Conservation (phyloP, 2,113 vertebrate genomes). For the Nothocercus julius region DNA sequence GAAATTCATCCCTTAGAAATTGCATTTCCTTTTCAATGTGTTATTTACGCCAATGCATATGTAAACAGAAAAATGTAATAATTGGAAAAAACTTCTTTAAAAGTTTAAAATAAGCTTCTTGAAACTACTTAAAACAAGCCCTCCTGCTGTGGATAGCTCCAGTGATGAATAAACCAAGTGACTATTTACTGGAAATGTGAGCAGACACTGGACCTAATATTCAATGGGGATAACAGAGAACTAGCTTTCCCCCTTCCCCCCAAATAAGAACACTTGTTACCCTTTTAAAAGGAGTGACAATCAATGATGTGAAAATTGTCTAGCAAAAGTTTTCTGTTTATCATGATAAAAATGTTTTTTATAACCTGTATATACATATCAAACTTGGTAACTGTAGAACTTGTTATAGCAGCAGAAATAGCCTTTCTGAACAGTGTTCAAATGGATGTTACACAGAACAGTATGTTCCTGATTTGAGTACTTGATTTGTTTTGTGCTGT, state of each 20-base stretch:
- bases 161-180: neutral
- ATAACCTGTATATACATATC: neutral
- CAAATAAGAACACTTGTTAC: too few relatives aligned
- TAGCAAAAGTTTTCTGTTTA: neutral
- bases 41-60: neutral
- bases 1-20: neutral
- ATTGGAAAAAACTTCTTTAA: neutral
- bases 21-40: neutral
- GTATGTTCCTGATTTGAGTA: neutral
- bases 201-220: neutral
- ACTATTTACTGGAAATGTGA: neutral
- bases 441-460: too few relatives aligned
- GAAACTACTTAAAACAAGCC: neutral
- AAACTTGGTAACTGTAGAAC: neutral
- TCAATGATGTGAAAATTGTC: neutral
- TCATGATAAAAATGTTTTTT: neutral
- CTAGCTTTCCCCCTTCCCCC: too few relatives aligned
- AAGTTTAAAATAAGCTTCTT: too few relatives aligned
- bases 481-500: rapidly evolving
- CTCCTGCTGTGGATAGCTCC: neutral
- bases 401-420: neutral
- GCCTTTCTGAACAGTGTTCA: neutral
- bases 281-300: neutral
- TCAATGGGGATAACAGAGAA: neutral
- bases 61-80: neutral